Conservation (phyloP, 2,113 vertebrate species). For the Paramormyrops kingsleyae region DNA sequence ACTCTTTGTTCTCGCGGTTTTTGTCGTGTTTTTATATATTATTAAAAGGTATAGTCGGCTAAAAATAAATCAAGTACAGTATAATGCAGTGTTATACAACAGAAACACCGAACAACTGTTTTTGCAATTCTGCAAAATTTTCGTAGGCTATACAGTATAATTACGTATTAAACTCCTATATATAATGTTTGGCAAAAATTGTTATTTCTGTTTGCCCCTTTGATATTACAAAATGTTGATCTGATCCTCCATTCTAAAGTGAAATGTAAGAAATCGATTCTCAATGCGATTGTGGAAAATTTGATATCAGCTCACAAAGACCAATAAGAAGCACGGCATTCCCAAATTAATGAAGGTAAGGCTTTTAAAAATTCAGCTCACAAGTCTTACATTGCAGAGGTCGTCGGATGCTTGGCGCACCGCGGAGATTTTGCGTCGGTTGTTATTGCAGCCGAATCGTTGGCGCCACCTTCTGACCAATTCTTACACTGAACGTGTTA, state of each 20-base stretch:
- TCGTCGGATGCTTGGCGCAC: not conserved
- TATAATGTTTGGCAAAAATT: not conserved
- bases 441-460: not conserved
- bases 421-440: not conserved
- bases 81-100: not conserved
- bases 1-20: not conserved
- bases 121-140: not conserved
- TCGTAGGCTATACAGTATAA: not conserved
- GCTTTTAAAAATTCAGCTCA: constrained; percentile 1
- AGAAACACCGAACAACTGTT: not conserved
- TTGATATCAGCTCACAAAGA: not conserved
- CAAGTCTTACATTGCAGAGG: not conserved
- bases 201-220: not conserved
- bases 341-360: not conserved
- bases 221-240: not conserved
- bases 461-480: not conserved
- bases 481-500: not conserved
- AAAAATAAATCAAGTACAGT: not conserved
- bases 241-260: not conserved
- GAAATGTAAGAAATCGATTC: not conserved
- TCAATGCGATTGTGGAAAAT: not conserved
- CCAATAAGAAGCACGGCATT: not conserved
- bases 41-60: not conserved
- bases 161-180: not conserved
- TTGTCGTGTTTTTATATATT: not conserved